These are phyloP conservation scores for Diarsia mendica DNA, from an alignment of 2,888 invertebrate species.

Conservation along the genomic window DNA sequence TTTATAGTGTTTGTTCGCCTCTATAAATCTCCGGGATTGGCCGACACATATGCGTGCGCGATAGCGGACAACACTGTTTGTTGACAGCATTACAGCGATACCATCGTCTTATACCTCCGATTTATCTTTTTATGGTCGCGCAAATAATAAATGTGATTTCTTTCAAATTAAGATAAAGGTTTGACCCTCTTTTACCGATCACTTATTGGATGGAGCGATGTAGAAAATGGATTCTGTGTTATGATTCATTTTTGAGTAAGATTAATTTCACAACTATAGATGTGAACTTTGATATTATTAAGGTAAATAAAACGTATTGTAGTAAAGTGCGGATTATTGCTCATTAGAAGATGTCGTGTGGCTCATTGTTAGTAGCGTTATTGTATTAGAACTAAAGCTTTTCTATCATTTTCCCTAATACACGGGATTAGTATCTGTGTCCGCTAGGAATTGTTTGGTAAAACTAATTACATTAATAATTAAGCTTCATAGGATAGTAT, in stretches of 20 bases:
- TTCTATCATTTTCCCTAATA: neutral
- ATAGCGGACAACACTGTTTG: constrained; percentile 69
- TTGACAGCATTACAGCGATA: constrained; percentile 72
- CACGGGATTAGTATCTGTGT: neutral
- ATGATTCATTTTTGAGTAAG: constrained; percentile 2
- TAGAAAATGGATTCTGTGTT: constrained; percentile 2
- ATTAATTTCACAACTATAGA: neutral
- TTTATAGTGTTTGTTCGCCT: constrained; percentile 80
- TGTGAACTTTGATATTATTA: neutral
- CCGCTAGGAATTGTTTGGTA: neutral
- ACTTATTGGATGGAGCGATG: neutral
- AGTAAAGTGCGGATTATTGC: neutral
- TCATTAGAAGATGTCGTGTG: neutral
- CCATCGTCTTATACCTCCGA: constrained; percentile 59
- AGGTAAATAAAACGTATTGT: neutral
- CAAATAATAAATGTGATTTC: constrained; percentile 56
- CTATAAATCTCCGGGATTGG: constrained; percentile 78
- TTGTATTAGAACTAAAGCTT: neutral
- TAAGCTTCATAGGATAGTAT: too few relatives aligned
- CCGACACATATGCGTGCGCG: constrained; percentile 76
- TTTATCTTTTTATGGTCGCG: constrained; percentile 59
- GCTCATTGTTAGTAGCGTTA: neutral
- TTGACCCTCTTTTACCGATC: constrained; percentile 16
- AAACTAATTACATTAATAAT: too few relatives aligned
- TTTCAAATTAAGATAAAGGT: constrained; percentile 52